Evolutionary conservation across 2,113 vertebrate genomes (phyloP), one percentile per base, ranked within the genome.

Genomic region (Petromus typicus): DNA sequence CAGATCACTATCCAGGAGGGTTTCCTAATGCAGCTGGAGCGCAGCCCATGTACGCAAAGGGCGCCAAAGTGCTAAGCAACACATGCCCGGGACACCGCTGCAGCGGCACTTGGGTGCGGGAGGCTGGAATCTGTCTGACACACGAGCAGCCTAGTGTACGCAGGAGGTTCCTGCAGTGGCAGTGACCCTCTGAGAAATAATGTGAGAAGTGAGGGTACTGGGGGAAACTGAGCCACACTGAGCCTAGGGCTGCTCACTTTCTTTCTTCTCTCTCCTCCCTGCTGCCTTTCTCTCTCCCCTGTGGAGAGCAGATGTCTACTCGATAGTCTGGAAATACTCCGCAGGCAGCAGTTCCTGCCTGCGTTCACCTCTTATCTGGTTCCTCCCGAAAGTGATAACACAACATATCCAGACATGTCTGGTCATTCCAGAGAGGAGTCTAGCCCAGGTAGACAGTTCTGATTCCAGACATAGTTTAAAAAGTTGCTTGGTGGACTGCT

Each of bases 21-120:
- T 97, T 98, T 98, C 98, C 95, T 98, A 97, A 97, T n/a, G 61
- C 66, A 95, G 32, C 51, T 98, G 97, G 97, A 98, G 84, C 64
- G 43, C 5, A 95, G 98, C 96, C 97, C 94, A 96, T 40, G 88
- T 95, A 96, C 14, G 93, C 92, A 96, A 97, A 97, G 97, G 57
- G 94, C 93, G 87, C 69, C 92, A 92, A 98, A 95, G 96, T 97
- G 96, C 96, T 95, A 96, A 97, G 78, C 73, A 82, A 97, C 22
- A 48, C 91, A 82, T 86, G 90, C 84, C 84, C 23, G 90, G 87
- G 97, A 84, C 84, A 86, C 51, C 92, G 87, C 75, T 56, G 76
- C 91, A 92, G 67, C 64, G 83, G 91, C 67, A 90, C 93, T 95
- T 94, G 90, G 76, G 96, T n/a, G 69, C 90, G 96, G 95, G 95